Evolutionary conservation across 1,140 invertebrate species (phyloP), one percentile per base, ranked within the genome.

Genomic region (Hermetia illucens): DNA sequence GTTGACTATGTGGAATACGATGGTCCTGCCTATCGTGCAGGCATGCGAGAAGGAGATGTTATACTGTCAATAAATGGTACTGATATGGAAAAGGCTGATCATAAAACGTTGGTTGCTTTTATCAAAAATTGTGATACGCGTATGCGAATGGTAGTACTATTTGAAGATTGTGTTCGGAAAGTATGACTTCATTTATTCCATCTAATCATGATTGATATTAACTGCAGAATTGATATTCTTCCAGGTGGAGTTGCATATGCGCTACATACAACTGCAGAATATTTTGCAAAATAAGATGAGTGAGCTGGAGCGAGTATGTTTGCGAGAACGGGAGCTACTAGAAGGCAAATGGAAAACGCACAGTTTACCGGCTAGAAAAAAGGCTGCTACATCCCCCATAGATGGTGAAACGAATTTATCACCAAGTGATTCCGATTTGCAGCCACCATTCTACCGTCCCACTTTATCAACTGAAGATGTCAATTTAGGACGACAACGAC

Each of bases 1-100:
- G 90, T 95, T 18, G 90, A 95, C 57, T 91, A 89, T 52, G 86
- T 95, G n/a, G 89, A 92, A 47, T 78, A 82, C 39, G 82, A 89
- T 39, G 88, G 89, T 1, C 80, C 90, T 5, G 89, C 89, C 0
- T 87, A 83, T 44, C 71, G 77, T 42, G 84, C 89, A 1, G 90
- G 91, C 1, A 91, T 95, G 85, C 70, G 87, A 2, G 84, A 89
- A 62, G 90, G 89, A 27, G 91, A 94, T 61, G 88, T 95, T 2
- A 93, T 95, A 45, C 63, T 95, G 12, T 90, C 89, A 10, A 93
- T 95, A 44, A 94, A 95, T 63, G 90, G 91, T 2, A 75, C 75
- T 21, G 83, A 90, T 52, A 89, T 95, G 73, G 89, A 94, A 56
- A 76, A 82, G 42, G 80, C 82, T 1, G 86, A 92, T 58, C 91